These are phyloP conservation scores for Matsumurasca onukii DNA, from an alignment of 1,140 invertebrate genomes.

Conservation along the genomic window DNA sequence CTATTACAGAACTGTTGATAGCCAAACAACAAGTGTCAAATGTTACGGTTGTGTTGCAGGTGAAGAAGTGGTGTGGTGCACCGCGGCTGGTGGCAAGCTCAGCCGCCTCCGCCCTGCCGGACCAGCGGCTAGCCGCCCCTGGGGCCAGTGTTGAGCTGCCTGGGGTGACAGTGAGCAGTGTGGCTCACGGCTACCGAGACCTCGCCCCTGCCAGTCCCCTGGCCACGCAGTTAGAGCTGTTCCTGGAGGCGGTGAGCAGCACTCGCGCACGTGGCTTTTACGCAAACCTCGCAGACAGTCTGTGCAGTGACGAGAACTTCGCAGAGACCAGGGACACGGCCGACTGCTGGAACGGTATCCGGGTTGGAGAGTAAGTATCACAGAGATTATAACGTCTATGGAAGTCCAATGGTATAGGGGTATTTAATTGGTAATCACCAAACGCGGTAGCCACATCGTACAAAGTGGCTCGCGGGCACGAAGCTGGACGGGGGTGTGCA, in stretches of 20 bases:
- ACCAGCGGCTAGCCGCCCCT: conserved; percentile 7
- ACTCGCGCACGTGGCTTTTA: conserved; percentile 69
- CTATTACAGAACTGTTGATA: too few relatives aligned
- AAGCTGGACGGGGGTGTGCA: too few relatives aligned
- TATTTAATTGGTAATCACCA: too few relatives aligned
- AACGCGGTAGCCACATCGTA: too few relatives aligned
- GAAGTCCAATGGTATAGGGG: too few relatives aligned
- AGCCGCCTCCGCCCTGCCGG: neutral
- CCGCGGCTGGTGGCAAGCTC: conserved; percentile 1
- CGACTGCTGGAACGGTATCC: conserved; percentile 74
- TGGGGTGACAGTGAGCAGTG: conserved; percentile 21
- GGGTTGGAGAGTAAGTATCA: conserved; percentile 71
- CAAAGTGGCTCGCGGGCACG: too few relatives aligned
- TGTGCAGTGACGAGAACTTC: conserved; percentile 63
- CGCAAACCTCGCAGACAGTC: conserved; percentile 62
- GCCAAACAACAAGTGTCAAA: too few relatives aligned
- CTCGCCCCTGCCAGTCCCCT: conserved; percentile 1
- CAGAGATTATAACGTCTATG: too few relatives aligned
- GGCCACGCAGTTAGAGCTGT: conserved; percentile 18
- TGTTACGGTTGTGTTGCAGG: conserved; percentile 12
- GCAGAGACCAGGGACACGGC: conserved; percentile 57
- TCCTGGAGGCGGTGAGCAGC: conserved; percentile 30
- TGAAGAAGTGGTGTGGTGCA: conserved; percentile 28
- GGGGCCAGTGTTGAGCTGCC: conserved; percentile 22
- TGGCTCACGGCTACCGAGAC: conserved; percentile 14